Evolutionary conservation across 2,113 vertebrate species (phyloP).

Genomic region (Sceloporus tristichus): DNA sequence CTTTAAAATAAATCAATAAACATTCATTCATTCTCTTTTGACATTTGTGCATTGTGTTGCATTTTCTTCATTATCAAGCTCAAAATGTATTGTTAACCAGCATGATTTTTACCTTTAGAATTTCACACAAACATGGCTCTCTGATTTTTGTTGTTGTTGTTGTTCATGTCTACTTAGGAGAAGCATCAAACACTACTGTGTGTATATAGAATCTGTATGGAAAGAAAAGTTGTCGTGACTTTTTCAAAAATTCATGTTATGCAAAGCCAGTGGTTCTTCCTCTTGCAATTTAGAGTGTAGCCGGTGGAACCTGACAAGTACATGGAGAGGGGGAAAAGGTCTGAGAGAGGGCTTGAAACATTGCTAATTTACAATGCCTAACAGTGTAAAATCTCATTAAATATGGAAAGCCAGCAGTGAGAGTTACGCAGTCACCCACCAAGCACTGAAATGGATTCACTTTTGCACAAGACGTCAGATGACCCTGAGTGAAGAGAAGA

Average conservation of each 20-base stretch:
- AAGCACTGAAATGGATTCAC: conserved; percentile 13
- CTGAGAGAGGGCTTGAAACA: conserved; percentile 65
- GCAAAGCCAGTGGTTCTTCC: conserved; percentile 68
- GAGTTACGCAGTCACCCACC: conserved; percentile 53
- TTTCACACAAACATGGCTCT: accelerated
- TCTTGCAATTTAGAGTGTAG: conserved; percentile 75
- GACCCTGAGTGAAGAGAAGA: conserved; percentile 58
- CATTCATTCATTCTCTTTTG: conserved; percentile 15
- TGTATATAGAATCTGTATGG: conserved; percentile 56
- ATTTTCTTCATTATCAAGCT: conserved; percentile 7
- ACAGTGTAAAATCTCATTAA: conserved; percentile 68
- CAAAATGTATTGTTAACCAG: not conserved
- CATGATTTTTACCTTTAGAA: not conserved
- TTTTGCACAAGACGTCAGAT: conserved; percentile 38
- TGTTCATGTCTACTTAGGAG: conserved; percentile 53
- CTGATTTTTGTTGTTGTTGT: not conserved
- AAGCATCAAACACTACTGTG: conserved; percentile 46
- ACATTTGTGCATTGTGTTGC: not conserved
- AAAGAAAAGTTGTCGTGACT: conserved; percentile 43
- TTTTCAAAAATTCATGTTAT: conserved; percentile 57
- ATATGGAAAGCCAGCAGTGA: conserved; percentile 62
- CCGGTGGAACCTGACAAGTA: conserved; percentile 77
- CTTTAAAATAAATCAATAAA: not conserved
- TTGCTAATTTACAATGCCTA: conserved; percentile 71
- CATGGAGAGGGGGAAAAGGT: conserved; percentile 68